These are phyloP conservation scores for Eilema sororculum DNA, from an alignment of 2,888 invertebrate genomes.

Conservation along the genomic window DNA sequence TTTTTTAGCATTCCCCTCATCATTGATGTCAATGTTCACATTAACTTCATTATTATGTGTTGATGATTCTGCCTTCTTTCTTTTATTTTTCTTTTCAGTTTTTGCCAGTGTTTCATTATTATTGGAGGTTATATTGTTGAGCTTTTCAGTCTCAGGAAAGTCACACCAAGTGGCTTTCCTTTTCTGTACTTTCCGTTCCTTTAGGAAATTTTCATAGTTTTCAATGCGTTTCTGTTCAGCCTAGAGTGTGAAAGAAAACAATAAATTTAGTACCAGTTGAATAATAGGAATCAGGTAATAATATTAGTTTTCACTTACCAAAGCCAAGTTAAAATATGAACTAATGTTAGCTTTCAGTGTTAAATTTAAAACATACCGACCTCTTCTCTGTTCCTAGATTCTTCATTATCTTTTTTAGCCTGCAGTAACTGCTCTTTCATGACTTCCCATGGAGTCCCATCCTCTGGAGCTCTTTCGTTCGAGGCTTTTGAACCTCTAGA, in stretches of 20 bases:
- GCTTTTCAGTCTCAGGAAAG: constrained; percentile 73
- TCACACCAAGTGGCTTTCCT: constrained; percentile 86
- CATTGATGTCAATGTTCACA: neutral
- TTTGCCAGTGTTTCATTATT: constrained; percentile 37
- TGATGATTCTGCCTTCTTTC: constrained; percentile 31
- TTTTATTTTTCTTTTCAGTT: constrained; percentile 57
- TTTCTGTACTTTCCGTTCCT: constrained; percentile 80
- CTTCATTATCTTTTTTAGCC: constrained; percentile 80
- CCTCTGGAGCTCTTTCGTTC: constrained; percentile 89
- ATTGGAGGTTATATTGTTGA: constrained; percentile 14
- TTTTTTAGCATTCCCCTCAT: neutral
- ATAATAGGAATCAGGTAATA: neutral
- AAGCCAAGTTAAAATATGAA: neutral
- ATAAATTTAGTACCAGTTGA: neutral
- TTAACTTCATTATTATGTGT: constrained; percentile 7
- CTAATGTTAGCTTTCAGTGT: neutral
- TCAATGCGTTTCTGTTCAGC: constrained; percentile 82
- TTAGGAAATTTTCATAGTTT: constrained; percentile 84
- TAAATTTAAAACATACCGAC: constrained; percentile 47
- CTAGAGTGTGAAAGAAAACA: constrained; percentile 60
- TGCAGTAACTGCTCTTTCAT: constrained; percentile 89
- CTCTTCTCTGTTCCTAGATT: constrained; percentile 73
- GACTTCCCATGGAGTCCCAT: constrained; percentile 91
- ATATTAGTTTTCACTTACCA: neutral
- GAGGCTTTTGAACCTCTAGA: constrained; percentile 92